Conservation (phyloP, 2,113 vertebrate genomes). For the human region GRCh38 chr18:7809501-7810000, state of each 20-base stretch:
- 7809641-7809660: neutral
- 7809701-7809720: no score
- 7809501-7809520: neutral
- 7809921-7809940: neutral
- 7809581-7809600: neutral
- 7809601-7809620: neutral
- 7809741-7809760: neutral
- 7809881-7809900: neutral
- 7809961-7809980: neutral
- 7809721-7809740: neutral
- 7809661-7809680: neutral
- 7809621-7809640: fast-evolving
- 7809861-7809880: neutral
- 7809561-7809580: neutral
- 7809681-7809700: neutral
- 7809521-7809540: fast-evolving
- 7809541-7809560: neutral
- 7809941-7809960: neutral
- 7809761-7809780: neutral
- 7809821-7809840: neutral
- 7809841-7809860: neutral
- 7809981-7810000: neutral
- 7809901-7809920: neutral
- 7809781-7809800: neutral
- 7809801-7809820: neutral